Conservation (phyloP, 2,888 invertebrate genomes). For the Xiphydria camelus region DNA sequence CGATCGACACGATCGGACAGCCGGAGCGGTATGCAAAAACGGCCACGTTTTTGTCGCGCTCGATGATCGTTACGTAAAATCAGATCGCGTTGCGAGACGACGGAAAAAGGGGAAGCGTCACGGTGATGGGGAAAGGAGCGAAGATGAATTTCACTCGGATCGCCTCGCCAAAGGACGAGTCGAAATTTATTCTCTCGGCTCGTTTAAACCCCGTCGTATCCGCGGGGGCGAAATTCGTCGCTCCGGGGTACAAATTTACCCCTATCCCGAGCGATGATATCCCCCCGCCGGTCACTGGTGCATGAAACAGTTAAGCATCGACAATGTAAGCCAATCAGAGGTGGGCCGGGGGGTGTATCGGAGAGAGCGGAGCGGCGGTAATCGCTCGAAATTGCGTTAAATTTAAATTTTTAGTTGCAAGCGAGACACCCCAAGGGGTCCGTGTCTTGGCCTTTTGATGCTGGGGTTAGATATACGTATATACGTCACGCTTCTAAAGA, state of each 20-base stretch:
- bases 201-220: too few relatives aligned
- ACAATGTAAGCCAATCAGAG: conserved; percentile 58
- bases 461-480: too few relatives aligned
- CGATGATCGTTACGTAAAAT: too few relatives aligned
- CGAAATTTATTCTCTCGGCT: too few relatives aligned
- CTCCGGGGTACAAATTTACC: conserved; percentile 51
- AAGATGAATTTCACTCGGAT: too few relatives aligned
- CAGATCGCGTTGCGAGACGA: too few relatives aligned
- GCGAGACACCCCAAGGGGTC: conserved; percentile 20
- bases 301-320: conserved; percentile 58
- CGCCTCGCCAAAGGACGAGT: too few relatives aligned
- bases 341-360: conserved; percentile 23
- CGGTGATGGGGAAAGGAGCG: too few relatives aligned
- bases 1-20: too few relatives aligned
- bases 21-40: too few relatives aligned
- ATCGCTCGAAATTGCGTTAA: conserved; percentile 55
- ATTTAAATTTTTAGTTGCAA: conserved; percentile 46
- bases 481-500: conserved; percentile 3
- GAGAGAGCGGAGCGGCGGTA: conserved; percentile 42
- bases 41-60: too few relatives aligned
- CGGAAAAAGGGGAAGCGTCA: too few relatives aligned
- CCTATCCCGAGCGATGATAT: conserved; percentile 54
- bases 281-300: conserved; percentile 54
- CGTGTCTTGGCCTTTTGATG: conserved; percentile 30
- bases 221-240: conserved; percentile 15